A percentile compares a stretch with the other conserved stretches of the same genome.
phyloP scores from a whole-genome alignment of 2,888 invertebrate genomes.

The Athalia cordata region DNA sequence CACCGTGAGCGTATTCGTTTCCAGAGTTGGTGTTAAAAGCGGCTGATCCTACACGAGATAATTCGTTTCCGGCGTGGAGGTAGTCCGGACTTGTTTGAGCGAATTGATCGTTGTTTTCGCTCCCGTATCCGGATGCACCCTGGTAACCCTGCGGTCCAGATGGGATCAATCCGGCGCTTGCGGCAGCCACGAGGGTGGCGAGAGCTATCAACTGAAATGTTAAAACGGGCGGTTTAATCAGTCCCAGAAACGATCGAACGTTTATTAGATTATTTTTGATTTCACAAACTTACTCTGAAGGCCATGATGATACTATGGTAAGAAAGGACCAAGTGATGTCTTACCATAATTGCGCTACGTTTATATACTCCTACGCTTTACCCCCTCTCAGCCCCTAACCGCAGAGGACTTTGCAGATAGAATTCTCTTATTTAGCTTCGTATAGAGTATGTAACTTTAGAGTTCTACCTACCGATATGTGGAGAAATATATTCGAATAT shows the following conservation, averaged over 20 bases:
- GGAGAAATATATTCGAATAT: slow-evolving; percentile 33
- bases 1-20: slow-evolving; percentile 3
- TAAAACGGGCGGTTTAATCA: background rate
- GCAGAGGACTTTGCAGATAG: slow-evolving; percentile 37
- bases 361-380: slow-evolving; percentile 41
- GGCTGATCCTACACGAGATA: background rate
- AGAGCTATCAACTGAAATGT: slow-evolving; percentile 22
- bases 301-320: slow-evolving; percentile 30
- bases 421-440: slow-evolving; percentile 23
- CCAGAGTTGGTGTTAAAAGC: slow-evolving; percentile 1
- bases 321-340: slow-evolving; percentile 43
- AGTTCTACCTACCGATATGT: background rate
- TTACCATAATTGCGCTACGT: slow-evolving; percentile 22
- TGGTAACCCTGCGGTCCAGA: slow-evolving; percentile 30
- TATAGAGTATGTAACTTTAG: slow-evolving; percentile 39
- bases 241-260: background rate
- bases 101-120: slow-evolving; percentile 72
- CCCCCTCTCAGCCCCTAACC: slow-evolving; percentile 32
- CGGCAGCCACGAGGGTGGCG: slow-evolving; percentile 36
- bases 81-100: slow-evolving; percentile 83
- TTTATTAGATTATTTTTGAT: background rate
- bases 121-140: slow-evolving; percentile 64
- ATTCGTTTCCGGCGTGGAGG: slow-evolving; percentile 63
- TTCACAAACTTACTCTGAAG: slow-evolving; percentile 14
- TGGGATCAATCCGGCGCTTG: slow-evolving; percentile 19